Percentiles rank a stretch among this genome's conserved stretches.
These are phyloP conservation scores for Chelonus insularis DNA, from an alignment of 1,140 invertebrate genomes.

Conservation along the genomic window DNA sequence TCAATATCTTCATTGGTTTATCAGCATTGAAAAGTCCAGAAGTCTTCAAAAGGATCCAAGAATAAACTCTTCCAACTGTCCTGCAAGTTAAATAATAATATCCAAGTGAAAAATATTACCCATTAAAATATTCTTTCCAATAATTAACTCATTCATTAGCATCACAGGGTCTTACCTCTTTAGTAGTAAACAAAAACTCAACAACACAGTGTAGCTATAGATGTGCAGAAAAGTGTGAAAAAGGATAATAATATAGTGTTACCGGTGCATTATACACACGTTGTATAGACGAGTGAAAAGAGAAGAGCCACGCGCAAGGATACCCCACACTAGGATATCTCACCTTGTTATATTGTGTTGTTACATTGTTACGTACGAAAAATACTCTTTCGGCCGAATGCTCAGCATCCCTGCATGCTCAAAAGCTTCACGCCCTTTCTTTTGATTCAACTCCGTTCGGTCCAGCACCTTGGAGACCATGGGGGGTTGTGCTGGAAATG, in stretches of 20 bases:
- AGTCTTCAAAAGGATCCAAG: too few relatives aligned
- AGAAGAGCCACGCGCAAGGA: slow-evolving; percentile 3
- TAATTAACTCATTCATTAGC: neutral
- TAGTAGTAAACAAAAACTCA: slow-evolving; percentile 5
- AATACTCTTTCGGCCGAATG: neutral
- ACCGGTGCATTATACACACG: slow-evolving; percentile 38
- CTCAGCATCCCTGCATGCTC: slow-evolving; percentile 9
- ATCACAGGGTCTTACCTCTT: too few relatives aligned
- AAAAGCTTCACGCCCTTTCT: neutral
- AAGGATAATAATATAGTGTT: slow-evolving; percentile 62
- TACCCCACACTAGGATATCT: slow-evolving; percentile 7
- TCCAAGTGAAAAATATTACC: too few relatives aligned
- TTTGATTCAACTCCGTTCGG: slow-evolving; percentile 25
- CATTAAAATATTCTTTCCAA: too few relatives aligned
- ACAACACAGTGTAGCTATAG: slow-evolving; percentile 27
- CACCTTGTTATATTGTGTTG: slow-evolving; percentile 16
- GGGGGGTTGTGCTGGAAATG: neutral
- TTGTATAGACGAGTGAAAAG: neutral
- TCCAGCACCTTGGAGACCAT: slow-evolving; percentile 38
- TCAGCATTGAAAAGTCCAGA: too few relatives aligned
- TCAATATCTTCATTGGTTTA: too few relatives aligned
- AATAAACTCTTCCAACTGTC: too few relatives aligned
- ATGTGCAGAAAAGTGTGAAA: slow-evolving; percentile 58
- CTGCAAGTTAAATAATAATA: too few relatives aligned
- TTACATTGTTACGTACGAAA: slow-evolving; percentile 27